Evolutionary conservation across 2,797 vertebrate species (phyloP).

Genomic region (Odontamblyopus rebecca): DNA sequence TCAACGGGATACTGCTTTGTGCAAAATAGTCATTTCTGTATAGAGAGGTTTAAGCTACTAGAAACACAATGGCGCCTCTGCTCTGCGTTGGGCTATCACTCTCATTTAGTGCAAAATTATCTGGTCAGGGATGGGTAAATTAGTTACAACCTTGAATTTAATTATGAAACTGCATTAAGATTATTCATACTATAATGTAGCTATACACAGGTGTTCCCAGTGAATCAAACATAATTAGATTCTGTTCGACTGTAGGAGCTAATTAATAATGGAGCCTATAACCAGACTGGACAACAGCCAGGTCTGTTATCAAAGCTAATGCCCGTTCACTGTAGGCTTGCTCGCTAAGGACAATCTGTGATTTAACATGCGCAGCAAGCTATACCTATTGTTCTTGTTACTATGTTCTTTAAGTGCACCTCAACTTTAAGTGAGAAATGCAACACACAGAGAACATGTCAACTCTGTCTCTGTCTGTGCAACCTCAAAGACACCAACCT

Average conservation of each 20-base stretch:
- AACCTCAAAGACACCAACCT: too few species aligned
- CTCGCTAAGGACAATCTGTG: neutral
- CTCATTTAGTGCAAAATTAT: slow-evolving; percentile 7
- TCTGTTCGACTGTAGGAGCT: slow-evolving; percentile 3
- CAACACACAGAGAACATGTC: neutral
- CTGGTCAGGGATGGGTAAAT: neutral
- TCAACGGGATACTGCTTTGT: slow-evolving; percentile 32
- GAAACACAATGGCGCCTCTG: slow-evolving; percentile 32
- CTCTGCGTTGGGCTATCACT: slow-evolving; percentile 15
- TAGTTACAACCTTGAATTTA: slow-evolving; percentile 2
- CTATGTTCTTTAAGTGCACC: too few species aligned
- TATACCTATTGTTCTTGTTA: too few species aligned
- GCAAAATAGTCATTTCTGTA: slow-evolving; percentile 48
- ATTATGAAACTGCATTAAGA: slow-evolving; percentile 7
- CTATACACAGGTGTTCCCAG: slow-evolving; percentile 12
- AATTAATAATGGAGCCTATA: slow-evolving; percentile 6
- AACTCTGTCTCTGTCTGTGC: neutral
- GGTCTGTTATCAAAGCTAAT: neutral
- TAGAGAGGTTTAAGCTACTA: slow-evolving; percentile 21
- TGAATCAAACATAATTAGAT: slow-evolving; percentile 11
- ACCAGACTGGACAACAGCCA: slow-evolving; percentile 8
- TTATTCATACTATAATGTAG: slow-evolving; percentile 3
- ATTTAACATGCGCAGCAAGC: neutral
- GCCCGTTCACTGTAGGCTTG: neutral
- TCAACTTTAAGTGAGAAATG: too few species aligned